Base-by-base conservation (phyloP, 30 jellyfish, hydroid and myxozoan species). In the Catostylus mosaicus region DNA sequence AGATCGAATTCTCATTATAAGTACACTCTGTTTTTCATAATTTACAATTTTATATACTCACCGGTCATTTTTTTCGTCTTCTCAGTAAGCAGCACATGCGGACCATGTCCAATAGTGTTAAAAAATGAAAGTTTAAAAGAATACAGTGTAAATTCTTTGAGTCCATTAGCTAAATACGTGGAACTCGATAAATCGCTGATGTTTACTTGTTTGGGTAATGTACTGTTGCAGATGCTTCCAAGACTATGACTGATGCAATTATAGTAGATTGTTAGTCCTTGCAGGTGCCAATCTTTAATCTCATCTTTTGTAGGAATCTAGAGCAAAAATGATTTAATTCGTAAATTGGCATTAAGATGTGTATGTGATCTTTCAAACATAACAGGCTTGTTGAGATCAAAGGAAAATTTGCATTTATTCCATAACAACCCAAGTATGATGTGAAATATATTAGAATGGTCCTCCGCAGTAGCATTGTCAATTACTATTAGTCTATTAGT, bases 111-210 rank as follows among this genome's bases (percentile, higher is more conserved):
- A 3, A 22, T 69, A 20, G 31, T 23, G 75, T 84, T 84, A 64
- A 23, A 84, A 5, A 74, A 73, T 30, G 63, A 30, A 5, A 74
- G 27, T 57, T 60, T 40, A 34, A 84, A 30, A 1, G 66, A 35
- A 66, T 84, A 84, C 7, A 60, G 57, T 8, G 94, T 71, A 78
- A 78, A 84, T 3, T 72, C 32, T 14, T 10, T n/a, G 7, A 84
- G 38, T 26, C 63, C 29, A 30, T 69, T 16, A 5, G 73, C 63
- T 3, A 3, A 3, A 54, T 18, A 34, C 14, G 7, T 32, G 19
- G 16, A 4, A 26, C 37, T 27, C 35, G 16, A 22, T 7, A 34
- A 1, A 61, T 77, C 70, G 27, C 70, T 77, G 35, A 77, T 26
- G 54, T 57, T 77, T 0, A 5, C 6, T 35, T 35, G 70, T 22